Evolutionary conservation across 2,113 vertebrate genomes (phyloP).

Genomic region (Nestor notabilis): DNA sequence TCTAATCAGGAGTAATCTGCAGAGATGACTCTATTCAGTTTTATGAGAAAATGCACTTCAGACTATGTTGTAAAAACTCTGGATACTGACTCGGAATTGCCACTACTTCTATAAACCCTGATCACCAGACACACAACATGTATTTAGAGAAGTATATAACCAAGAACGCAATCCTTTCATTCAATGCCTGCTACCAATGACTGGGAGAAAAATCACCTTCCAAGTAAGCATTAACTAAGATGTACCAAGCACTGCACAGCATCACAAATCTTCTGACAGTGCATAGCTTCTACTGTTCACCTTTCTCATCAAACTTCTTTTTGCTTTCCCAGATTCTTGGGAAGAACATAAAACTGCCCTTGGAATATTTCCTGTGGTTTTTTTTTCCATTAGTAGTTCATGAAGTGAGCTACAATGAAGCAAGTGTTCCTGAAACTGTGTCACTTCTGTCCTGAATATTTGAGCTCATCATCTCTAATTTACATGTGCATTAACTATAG

Average conservation of each 20-base stretch:
- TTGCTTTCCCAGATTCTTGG: neutral
- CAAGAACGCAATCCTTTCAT: neutral
- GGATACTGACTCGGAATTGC: neutral
- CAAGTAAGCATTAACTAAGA: neutral
- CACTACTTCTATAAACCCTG: neutral
- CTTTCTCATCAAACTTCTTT: neutral
- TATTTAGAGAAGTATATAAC: neutral
- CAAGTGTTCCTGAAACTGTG: neutral
- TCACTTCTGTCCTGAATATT: neutral
- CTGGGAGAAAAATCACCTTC: neutral
- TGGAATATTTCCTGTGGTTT: neutral
- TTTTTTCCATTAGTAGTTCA: neutral
- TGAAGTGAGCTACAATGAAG: neutral
- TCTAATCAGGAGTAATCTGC: neutral
- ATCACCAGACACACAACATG: neutral
- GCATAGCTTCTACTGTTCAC: neutral
- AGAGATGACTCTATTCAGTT: constrained; percentile 2
- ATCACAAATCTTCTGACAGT: neutral
- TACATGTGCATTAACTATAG: neutral
- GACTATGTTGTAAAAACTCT: neutral
- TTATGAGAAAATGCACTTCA: neutral
- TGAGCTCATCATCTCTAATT: neutral
- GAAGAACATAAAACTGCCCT: neutral
- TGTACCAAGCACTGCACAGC: neutral
- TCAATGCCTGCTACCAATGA: neutral